Percentiles rank a stretch among this genome's conserved stretches.
These are phyloP conservation scores for Aleiodes sp. DNA, from an alignment of 1,140 invertebrate species.

Conservation along the genomic window DNA sequence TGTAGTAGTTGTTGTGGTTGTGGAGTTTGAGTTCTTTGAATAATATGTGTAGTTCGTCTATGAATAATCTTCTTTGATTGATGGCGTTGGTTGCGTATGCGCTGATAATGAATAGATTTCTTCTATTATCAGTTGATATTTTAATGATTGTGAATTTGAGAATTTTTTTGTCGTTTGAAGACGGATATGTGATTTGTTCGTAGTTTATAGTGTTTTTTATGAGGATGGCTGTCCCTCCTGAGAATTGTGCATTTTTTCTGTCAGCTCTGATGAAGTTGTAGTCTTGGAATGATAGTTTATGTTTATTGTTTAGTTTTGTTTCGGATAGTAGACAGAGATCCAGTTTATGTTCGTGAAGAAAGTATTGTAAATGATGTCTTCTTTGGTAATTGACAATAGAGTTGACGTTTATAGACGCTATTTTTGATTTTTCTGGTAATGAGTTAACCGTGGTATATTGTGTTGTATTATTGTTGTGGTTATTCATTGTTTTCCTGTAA, in stretches of 20 bases:
- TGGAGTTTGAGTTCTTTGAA: constrained; percentile 1
- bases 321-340: neutral
- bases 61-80: neutral
- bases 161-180: neutral
- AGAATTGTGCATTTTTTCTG: neutral
- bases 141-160: constrained; percentile 51
- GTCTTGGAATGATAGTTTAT: neutral
- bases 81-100: constrained; percentile 2
- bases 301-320: neutral
- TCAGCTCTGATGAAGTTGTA: neutral
- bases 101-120: constrained; percentile 18
- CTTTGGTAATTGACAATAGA: neutral
- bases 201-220: neutral
- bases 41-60: neutral
- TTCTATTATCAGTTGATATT: constrained; percentile 9
- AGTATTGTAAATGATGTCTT: neutral
- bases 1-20: constrained; percentile 17
- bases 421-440: too few species aligned
- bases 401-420: neutral
- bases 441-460: too few species aligned
- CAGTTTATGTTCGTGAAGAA: neutral
- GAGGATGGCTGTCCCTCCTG: constrained; percentile 24
- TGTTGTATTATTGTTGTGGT: neutral
- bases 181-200: neutral
- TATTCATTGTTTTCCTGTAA: too few species aligned